Base-by-base conservation (phyloP, 2,888 invertebrate species). In the Alviniconcha strummeri region DNA sequence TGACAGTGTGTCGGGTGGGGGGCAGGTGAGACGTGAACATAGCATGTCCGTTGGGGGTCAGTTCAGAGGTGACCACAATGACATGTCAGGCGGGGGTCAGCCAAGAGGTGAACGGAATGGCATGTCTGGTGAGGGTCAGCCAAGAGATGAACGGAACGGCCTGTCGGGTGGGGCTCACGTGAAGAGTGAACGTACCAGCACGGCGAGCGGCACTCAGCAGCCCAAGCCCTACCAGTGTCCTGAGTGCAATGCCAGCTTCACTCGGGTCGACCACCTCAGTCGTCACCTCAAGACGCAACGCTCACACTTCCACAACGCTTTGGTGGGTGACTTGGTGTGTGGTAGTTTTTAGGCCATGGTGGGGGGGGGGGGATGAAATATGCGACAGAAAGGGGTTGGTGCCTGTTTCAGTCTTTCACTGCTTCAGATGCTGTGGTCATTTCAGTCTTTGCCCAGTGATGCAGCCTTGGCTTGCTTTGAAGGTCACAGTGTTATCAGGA, bases 281-380 rank as follows among this genome's bases (percentile, higher is more conserved):
- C 80, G 80, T 54, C 80, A 80, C 69, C 67, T 80, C n/a, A 80
- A 52, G 69, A 80, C 80, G 9, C 80, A 80, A 17, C 60, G 69
- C 55, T 67, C 80, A 5, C 80, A 80, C 60, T 67, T 80, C 55
- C 54, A 52, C 54, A 55, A 52, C 1, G 67, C 19, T n/a, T 4
- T 71, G 17, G 71, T 71, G n/a, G 7, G 71, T 71, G 13, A 15
- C 19, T 19, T 7, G 11, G 64, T 64, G 64, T 64, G 64, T 64
- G 11, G 64, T 64, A 36, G 36, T 36, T 36, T 36, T 36, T n/a
- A n/a, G n/a, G n/a, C n/a, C n/a, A n/a, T n/a, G n/a, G n/a, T 76
- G 76, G 57, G 55, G 52, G 56, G 81, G 69, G 19, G n/a, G 69
- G 69, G 19, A 7, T 8, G n/a, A 17, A 17, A 17, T n/a, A 60